These are phyloP conservation scores for Alcedo quadribrachys DNA, from an alignment of 2,797 vertebrate genomes.

Conservation along the genomic window DNA sequence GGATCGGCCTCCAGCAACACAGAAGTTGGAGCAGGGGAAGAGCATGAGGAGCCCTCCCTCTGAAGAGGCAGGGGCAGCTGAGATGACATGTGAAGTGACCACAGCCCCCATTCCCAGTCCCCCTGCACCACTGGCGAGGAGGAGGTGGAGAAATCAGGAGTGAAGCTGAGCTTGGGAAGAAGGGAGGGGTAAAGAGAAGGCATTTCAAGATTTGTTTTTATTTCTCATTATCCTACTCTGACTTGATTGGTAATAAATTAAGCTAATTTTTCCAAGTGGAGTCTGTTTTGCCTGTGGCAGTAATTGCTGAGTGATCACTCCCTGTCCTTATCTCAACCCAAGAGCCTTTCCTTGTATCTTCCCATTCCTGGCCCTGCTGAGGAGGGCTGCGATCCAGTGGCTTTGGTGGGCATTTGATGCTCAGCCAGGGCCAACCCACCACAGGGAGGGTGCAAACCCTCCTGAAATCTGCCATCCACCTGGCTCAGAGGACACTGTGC, in stretches of 20 bases:
- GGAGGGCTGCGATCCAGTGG: neutral
- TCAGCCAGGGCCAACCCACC: no score
- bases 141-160: neutral
- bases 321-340: neutral
- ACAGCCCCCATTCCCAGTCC: neutral
- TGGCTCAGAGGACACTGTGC: neutral
- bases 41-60: neutral
- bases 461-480: fast-evolving
- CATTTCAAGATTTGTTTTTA: neutral
- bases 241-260: neutral
- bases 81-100: neutral
- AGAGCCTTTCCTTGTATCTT: neutral
- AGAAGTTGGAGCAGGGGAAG: neutral
- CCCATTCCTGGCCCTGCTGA: neutral
- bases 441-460: neutral
- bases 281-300: neutral
- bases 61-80: neutral
- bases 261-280: neutral
- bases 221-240: neutral
- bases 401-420: neutral
- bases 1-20: neutral
- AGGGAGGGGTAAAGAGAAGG: neutral
- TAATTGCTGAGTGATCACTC: neutral
- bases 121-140: neutral
- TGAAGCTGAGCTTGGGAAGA: neutral